A percentile compares a stretch with the other conserved stretches of the same genome.
Evolutionary conservation across 1,140 invertebrate species (phyloP).

Genomic region (Zaprionus ornatus): DNA sequence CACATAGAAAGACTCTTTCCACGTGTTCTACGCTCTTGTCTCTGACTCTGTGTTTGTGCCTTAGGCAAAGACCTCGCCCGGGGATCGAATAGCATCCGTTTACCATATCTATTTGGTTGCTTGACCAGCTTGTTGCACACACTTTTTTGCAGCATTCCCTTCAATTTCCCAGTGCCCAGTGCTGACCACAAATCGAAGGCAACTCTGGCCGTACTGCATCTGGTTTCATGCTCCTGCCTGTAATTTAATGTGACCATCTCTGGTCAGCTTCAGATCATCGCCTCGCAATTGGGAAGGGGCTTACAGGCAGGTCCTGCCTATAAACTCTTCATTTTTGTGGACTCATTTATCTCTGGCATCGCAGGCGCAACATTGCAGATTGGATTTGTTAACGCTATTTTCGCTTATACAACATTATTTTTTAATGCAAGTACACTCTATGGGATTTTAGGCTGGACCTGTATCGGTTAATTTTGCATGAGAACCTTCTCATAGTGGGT

Average conservation of each 20-base stretch:
- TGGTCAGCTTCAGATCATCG: slow-evolving; percentile 12
- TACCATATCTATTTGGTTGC: slow-evolving; percentile 72
- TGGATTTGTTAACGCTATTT: slow-evolving; percentile 51
- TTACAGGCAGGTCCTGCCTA: too few relatives aligned
- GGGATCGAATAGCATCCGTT: slow-evolving; percentile 71
- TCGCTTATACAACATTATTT: slow-evolving; percentile 45
- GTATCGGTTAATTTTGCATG: background rate
- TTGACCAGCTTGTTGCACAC: slow-evolving; percentile 65
- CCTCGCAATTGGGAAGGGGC: too few relatives aligned
- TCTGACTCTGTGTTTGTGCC: slow-evolving; percentile 4
- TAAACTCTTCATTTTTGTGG: background rate
- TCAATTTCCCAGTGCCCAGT: background rate
- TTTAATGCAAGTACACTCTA: slow-evolving; percentile 34
- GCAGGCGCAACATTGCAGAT: slow-evolving; percentile 20
- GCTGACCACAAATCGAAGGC: slow-evolving; percentile 47
- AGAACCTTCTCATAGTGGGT: too few relatives aligned
- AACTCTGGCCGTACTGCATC: slow-evolving; percentile 38
- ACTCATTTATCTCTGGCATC: slow-evolving; percentile 26
- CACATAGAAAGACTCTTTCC: background rate
- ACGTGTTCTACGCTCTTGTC: background rate
- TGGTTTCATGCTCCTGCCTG: slow-evolving; percentile 47
- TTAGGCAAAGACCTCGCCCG: slow-evolving; percentile 28
- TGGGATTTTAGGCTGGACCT: slow-evolving; percentile 31
- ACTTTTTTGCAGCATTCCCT: slow-evolving; percentile 30
- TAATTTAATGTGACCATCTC: slow-evolving; percentile 70